These are phyloP conservation scores for Blastobasis lacticolella DNA, from an alignment of 2,888 invertebrate species.

Conservation along the genomic window DNA sequence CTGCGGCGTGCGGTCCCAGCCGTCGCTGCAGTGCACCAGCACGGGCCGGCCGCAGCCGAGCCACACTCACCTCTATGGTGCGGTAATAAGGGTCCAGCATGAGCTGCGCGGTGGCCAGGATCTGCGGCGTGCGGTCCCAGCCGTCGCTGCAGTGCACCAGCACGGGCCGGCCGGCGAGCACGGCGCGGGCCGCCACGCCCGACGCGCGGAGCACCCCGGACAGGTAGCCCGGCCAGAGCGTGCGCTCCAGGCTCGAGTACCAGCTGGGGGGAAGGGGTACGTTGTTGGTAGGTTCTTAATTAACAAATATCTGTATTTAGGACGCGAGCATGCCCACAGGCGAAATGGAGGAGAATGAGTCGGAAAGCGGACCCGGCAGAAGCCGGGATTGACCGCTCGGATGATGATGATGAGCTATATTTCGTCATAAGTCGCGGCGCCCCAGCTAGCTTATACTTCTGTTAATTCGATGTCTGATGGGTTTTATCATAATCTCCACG, in stretches of 20 bases:
- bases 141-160: slow-evolving; percentile 99
- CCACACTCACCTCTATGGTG: slow-evolving; percentile 84
- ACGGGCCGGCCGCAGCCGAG: background rate
- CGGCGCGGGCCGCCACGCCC: slow-evolving; percentile 84
- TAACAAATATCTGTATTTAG: too few species aligned
- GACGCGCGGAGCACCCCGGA: slow-evolving; percentile 89
- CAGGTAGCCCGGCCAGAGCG: slow-evolving; percentile 94
- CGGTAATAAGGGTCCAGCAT: slow-evolving; percentile 95
- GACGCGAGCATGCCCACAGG: too few species aligned
- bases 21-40: background rate
- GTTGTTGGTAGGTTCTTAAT: too few species aligned
- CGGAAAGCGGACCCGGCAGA: too few species aligned
- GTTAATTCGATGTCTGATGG: too few species aligned
- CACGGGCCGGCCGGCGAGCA: slow-evolving; percentile 90
- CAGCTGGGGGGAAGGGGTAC: slow-evolving; percentile 76
- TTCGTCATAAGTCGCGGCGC: too few species aligned
- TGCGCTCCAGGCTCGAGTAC: slow-evolving; percentile 90
- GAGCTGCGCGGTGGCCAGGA: slow-evolving; percentile 93
- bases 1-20: slow-evolving; percentile 96
- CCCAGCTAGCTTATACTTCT: too few species aligned
- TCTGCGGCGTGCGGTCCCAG: slow-evolving; percentile 99
- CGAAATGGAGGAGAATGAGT: too few species aligned
- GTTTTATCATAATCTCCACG: too few species aligned
- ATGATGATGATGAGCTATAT: too few species aligned
- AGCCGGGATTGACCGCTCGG: too few species aligned